Percentiles rank a stretch among this genome's conserved stretches.
Conservation (phyloP, 2,797 vertebrate species). For the Onychomys arenicola region DNA sequence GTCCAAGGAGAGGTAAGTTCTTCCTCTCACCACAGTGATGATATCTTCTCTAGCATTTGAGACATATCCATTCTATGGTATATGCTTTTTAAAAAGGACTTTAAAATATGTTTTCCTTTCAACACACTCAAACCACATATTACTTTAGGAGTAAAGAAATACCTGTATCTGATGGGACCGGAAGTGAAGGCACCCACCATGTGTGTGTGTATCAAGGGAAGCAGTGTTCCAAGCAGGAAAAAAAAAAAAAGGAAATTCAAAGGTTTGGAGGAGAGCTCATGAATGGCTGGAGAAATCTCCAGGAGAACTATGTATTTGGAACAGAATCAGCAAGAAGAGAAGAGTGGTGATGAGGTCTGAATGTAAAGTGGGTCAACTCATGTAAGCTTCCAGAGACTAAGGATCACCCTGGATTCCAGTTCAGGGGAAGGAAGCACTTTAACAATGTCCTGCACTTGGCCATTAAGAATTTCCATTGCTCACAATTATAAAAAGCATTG, state of each 20-base stretch:
- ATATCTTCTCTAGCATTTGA: neutral
- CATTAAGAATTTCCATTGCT: neutral
- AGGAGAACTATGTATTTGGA: neutral
- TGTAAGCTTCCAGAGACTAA: neutral
- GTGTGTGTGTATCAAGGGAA: neutral
- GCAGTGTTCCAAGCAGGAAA: neutral
- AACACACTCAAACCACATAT: neutral
- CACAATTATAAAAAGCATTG: neutral
- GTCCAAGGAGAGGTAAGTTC: neutral
- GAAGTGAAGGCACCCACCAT: neutral
- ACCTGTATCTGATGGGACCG: neutral
- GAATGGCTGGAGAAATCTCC: neutral
- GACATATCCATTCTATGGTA: neutral
- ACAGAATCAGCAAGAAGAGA: neutral
- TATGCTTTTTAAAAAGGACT: neutral
- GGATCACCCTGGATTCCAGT: neutral
- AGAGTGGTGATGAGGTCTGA: neutral
- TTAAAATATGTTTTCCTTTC: neutral
- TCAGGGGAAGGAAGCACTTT: neutral
- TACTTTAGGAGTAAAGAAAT: neutral
- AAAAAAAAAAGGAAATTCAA: neutral
- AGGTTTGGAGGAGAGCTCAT: neutral
- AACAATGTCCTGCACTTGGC: neutral
- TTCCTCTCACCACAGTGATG: neutral
- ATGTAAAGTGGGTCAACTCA: neutral